A percentile compares a stretch with the other conserved stretches of the same genome.
phyloP scores from a whole-genome alignment of 1,140 invertebrate genomes.

The Augochlora pura region DNA sequence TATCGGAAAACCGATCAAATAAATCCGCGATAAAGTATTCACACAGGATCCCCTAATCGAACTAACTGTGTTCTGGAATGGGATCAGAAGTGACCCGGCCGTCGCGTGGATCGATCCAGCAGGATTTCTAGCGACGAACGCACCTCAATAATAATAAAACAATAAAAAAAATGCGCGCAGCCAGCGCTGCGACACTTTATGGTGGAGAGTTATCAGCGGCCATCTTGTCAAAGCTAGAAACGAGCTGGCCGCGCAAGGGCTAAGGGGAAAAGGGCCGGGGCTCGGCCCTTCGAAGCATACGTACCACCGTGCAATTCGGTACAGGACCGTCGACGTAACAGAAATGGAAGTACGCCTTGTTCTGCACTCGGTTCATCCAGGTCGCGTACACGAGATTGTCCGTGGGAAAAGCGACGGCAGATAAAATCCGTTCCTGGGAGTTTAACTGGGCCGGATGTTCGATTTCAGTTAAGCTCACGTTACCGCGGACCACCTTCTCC shows the following conservation, averaged over 20 bases:
- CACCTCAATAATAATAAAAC: neutral
- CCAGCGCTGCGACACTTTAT: too few species aligned
- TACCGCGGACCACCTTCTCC: constrained; percentile 69
- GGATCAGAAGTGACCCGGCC: too few species aligned
- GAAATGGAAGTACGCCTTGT: constrained; percentile 82
- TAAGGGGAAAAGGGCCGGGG: neutral
- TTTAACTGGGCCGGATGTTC: constrained; percentile 69
- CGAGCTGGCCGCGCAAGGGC: neutral
- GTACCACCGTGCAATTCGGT: constrained; percentile 78
- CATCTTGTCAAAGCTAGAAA: neutral
- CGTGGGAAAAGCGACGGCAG: constrained; percentile 89
- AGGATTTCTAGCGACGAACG: too few species aligned
- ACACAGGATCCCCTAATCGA: too few species aligned
- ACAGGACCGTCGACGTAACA: constrained; percentile 78
- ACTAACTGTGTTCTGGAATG: too few species aligned
- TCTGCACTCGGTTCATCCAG: constrained; percentile 94
- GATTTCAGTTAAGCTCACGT: constrained; percentile 80
- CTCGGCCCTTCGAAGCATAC: constrained; percentile 31
- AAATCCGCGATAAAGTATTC: too few species aligned
- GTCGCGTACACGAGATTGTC: constrained; percentile 85
- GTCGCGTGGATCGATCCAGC: too few species aligned
- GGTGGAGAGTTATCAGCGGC: neutral
- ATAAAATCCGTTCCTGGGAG: constrained; percentile 84
- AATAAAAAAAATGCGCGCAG: too few species aligned
- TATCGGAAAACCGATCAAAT: too few species aligned